These are phyloP conservation scores for Chydorus sphaericus DNA, from an alignment of 2,888 invertebrate species.

Conservation along the genomic window DNA sequence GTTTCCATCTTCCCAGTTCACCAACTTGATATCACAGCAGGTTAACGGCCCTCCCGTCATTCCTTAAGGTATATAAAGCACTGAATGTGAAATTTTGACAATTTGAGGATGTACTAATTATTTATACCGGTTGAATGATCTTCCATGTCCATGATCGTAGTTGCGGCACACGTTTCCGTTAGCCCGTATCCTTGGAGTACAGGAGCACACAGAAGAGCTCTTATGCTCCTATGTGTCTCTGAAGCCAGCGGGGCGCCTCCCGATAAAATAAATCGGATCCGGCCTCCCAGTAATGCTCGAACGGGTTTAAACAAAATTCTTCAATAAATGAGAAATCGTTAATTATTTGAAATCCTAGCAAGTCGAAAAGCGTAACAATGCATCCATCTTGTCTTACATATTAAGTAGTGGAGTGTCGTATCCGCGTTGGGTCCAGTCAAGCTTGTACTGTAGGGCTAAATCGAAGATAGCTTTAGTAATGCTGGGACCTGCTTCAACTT, in stretches of 20 bases:
- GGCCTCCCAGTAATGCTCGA: slow-evolving; percentile 68
- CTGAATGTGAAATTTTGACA: background rate
- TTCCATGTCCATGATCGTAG: slow-evolving; percentile 11
- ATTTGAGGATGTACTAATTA: background rate
- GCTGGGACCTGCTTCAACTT: slow-evolving; percentile 65
- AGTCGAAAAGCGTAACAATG: background rate
- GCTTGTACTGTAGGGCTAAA: slow-evolving; percentile 88
- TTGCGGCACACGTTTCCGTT: slow-evolving; percentile 82
- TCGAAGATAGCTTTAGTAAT: slow-evolving; percentile 74
- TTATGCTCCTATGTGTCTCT: slow-evolving; percentile 88
- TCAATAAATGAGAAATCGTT: slow-evolving; percentile 19
- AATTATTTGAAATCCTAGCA: background rate
- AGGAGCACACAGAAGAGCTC: slow-evolving; percentile 76
- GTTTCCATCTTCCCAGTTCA: slow-evolving; percentile 88
- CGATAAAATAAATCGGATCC: slow-evolving; percentile 68
- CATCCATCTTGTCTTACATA: slow-evolving; percentile 31
- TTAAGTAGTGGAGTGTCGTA: slow-evolving; percentile 66
- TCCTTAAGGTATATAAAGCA: slow-evolving; percentile 44
- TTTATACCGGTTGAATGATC: background rate
- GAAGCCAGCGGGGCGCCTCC: slow-evolving; percentile 93
- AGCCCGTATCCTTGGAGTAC: slow-evolving; percentile 91
- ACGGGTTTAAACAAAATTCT: slow-evolving; percentile 48
- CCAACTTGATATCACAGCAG: slow-evolving; percentile 66
- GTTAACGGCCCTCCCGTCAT: slow-evolving; percentile 78
- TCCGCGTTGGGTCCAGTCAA: slow-evolving; percentile 64